phyloP scores from a whole-genome alignment of 2,113 vertebrate species.

The Apistogramma diplotaenia region DNA sequence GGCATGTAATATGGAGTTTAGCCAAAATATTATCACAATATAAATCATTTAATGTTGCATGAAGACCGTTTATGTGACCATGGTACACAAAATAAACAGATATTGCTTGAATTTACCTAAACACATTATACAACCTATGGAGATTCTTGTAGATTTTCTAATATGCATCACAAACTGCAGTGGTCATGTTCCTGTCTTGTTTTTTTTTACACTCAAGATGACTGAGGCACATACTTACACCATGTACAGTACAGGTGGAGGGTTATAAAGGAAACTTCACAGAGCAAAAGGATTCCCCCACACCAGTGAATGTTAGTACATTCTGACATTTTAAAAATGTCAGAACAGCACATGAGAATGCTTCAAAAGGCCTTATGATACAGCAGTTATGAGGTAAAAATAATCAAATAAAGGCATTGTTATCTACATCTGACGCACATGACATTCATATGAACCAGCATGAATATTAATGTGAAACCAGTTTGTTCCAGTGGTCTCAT shows the following conservation, averaged over 20 bases:
- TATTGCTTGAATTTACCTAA: not conserved
- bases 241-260: not conserved
- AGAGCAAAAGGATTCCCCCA: not conserved
- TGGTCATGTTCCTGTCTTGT: not conserved
- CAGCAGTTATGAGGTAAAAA: conserved; percentile 38
- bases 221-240: conserved; percentile 45
- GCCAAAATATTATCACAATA: not conserved
- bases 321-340: conserved; percentile 11
- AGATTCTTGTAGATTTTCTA: not conserved
- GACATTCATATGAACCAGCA: not conserved
- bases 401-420: conserved; percentile 31
- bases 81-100: conserved; percentile 15
- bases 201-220: not conserved
- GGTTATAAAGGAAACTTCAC: conserved; percentile 7
- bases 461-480: not conserved
- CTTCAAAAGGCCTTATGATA: conserved; percentile 5
- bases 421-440: conserved; percentile 1
- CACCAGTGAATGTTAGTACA: conserved; percentile 3
- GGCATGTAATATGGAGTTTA: not conserved
- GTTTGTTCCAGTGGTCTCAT: not conserved
- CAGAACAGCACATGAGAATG: not conserved
- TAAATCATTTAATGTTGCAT: not conserved
- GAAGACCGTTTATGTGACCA: not conserved
- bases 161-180: not conserved
- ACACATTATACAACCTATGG: not conserved